Conservation (phyloP, 1,140 invertebrate genomes). For the Melipona quadrifasciata region DNA sequence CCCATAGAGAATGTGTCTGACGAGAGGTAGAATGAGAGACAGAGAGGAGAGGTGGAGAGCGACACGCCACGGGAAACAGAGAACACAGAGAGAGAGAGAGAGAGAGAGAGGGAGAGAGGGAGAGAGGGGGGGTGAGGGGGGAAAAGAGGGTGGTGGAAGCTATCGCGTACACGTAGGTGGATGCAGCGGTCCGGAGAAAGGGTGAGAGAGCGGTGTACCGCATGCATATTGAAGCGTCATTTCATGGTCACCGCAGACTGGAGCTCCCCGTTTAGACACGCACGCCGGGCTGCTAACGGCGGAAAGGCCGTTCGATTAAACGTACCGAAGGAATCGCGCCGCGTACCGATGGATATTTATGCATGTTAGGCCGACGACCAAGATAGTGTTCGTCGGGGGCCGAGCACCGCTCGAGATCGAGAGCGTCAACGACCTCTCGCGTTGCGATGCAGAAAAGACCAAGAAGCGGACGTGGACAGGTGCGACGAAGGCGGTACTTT, state of each 20-base stretch:
- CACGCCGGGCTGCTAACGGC: constrained; percentile 31
- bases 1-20: constrained; percentile 48
- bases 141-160: neutral
- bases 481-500: neutral
- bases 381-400: neutral
- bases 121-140: too few species aligned
- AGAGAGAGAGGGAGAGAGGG: neutral
- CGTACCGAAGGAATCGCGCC: constrained; percentile 31
- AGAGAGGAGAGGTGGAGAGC: neutral
- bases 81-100: too few species aligned
- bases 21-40: constrained; percentile 16
- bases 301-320: constrained; percentile 35
- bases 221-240: constrained; percentile 74
- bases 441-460: neutral
- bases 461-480: neutral
- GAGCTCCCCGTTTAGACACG: constrained; percentile 52
- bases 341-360: constrained; percentile 38
- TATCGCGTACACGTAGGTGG: constrained; percentile 40
- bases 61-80: neutral
- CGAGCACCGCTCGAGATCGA: neutral
- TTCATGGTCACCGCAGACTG: constrained; percentile 72
- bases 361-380: neutral
- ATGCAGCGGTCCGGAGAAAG: constrained; percentile 44
- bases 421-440: neutral
- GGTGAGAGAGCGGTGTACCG: constrained; percentile 64